Conservation (phyloP, 2,113 vertebrate genomes). For the Centrocercus urophasianus region DNA sequence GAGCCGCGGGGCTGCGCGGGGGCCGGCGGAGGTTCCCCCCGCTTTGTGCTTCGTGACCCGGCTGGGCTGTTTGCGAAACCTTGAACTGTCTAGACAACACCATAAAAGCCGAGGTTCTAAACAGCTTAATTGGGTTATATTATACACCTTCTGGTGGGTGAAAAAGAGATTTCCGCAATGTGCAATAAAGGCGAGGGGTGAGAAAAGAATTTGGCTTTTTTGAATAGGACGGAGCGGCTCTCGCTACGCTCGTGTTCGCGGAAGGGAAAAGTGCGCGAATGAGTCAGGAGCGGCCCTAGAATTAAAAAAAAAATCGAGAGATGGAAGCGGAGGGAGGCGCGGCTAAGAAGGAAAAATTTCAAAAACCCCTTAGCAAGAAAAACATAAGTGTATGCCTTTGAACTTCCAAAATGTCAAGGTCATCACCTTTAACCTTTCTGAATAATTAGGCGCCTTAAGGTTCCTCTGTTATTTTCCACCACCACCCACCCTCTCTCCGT, state of each 20-base stretch:
- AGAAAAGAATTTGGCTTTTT: conserved; percentile 76
- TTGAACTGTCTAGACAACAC: conserved; percentile 99
- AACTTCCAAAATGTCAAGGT: conserved; percentile 94
- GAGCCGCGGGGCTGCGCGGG: not conserved
- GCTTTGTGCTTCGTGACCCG: conserved; percentile 84
- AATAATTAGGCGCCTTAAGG: conserved; percentile 88
- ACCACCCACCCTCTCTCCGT: conserved; percentile 77
- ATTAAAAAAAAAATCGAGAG: not conserved
- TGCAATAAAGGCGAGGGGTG: conserved; percentile 83
- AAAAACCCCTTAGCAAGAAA: conserved; percentile 73
- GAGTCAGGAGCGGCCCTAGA: conserved; percentile 34
- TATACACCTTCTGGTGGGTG: conserved; percentile 88
- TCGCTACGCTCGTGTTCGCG: conserved; percentile 38
- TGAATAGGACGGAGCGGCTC: conserved; percentile 66
- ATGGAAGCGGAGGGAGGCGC: conserved; percentile 11
- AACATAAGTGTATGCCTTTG: conserved; percentile 87
- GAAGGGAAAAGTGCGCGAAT: conserved; percentile 68
- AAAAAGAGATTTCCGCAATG: conserved; percentile 88
- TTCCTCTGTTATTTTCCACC: conserved; percentile 83
- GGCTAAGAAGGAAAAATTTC: conserved; percentile 28
- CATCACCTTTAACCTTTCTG: conserved; percentile 91
- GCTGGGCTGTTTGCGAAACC: conserved; percentile 96
- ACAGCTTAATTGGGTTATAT: conserved; percentile 98
- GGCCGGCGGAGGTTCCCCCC: conserved; percentile 56
- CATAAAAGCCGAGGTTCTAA: conserved; percentile 96